Evolutionary conservation across 2,888 invertebrate genomes (phyloP).

Genomic region (Thera britannica): DNA sequence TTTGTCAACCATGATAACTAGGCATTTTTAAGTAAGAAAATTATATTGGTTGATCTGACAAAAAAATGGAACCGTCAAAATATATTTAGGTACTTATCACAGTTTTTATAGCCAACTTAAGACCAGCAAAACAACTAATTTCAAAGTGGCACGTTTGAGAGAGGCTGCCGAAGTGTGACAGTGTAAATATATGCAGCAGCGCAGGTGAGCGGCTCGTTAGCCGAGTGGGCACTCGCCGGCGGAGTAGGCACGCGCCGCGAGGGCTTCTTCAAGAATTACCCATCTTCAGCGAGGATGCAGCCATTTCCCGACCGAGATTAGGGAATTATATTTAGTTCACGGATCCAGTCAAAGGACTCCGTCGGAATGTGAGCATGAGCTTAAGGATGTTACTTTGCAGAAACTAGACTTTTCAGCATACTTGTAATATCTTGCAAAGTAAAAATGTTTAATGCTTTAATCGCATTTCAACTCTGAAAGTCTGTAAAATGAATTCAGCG

Average conservation of each 20-base stretch:
- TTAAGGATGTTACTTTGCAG: constrained; percentile 8
- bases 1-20: too few relatives aligned
- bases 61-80: neutral
- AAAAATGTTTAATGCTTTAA: too few relatives aligned
- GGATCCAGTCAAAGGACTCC: constrained; percentile 19
- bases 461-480: too few relatives aligned
- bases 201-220: constrained; percentile 18
- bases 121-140: neutral
- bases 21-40: too few relatives aligned
- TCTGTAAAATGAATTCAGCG: neutral
- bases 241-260: constrained; percentile 16
- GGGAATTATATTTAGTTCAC: constrained; percentile 11
- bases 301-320: constrained; percentile 6
- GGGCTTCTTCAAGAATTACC: constrained; percentile 17
- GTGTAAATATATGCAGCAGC: constrained; percentile 26
- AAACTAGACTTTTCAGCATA: neutral
- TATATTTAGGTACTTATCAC: neutral
- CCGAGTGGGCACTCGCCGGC: constrained; percentile 7
- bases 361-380: constrained; percentile 6
- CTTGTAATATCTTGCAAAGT: too few relatives aligned
- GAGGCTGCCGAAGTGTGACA: constrained; percentile 9
- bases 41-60: too few relatives aligned
- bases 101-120: neutral
- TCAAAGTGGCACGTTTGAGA: neutral
- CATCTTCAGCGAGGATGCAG: constrained; percentile 14